phyloP scores from a whole-genome alignment of 1,140 invertebrate species.

The Matsumurasca onukii region DNA sequence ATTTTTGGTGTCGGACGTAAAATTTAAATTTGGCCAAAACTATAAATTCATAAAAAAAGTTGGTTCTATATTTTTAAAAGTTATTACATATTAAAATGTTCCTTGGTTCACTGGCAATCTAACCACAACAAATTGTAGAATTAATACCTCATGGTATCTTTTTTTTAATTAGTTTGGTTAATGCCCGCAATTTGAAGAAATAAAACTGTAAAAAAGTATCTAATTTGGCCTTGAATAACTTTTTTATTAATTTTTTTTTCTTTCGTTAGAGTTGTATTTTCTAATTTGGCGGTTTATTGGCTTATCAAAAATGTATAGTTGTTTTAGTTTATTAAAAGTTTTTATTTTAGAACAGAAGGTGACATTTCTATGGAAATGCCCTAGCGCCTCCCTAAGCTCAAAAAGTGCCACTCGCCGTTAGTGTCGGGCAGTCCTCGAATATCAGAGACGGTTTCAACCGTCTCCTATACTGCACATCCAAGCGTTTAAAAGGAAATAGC shows the following conservation, averaged over 20 bases:
- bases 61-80: not conserved
- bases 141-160: conserved; percentile 2
- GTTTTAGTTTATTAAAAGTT: not conserved
- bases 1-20: conserved; percentile 15
- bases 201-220: conserved; percentile 1
- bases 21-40: conserved; percentile 4
- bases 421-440: too few species aligned
- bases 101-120: conserved; percentile 4
- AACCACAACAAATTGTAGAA: conserved; percentile 3
- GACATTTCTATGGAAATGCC: conserved; percentile 18
- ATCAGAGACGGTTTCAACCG: too few species aligned
- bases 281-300: conserved; percentile 1
- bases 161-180: not conserved
- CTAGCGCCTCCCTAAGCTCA: too few species aligned
- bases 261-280: conserved; percentile 5
- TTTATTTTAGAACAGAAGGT: conserved; percentile 8
- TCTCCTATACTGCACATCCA: too few species aligned
- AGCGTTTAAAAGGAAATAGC: too few species aligned
- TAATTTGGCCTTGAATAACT: conserved; percentile 13
- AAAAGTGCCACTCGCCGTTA: too few species aligned
- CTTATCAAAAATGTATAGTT: conserved; percentile 4
- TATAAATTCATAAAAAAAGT: conserved; percentile 6
- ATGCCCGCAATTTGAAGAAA: not conserved
- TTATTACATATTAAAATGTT: conserved; percentile 17
- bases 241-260: not conserved